Percentiles rank a stretch among this genome's conserved stretches.
phyloP scores from a whole-genome alignment of 2,888 invertebrate species.

The Carcina quercana region DNA sequence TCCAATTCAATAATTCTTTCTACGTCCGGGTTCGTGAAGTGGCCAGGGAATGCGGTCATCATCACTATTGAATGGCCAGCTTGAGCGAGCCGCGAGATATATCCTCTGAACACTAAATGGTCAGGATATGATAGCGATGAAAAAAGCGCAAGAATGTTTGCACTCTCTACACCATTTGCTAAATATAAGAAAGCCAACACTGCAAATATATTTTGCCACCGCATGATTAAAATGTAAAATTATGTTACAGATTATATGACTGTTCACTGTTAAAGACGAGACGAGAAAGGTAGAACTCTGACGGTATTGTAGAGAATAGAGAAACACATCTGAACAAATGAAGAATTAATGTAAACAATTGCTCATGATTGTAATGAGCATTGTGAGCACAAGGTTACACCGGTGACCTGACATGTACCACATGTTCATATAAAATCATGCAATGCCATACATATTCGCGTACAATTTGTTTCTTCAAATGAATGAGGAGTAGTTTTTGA shows the following conservation, averaged over 20 bases:
- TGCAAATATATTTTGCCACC: conserved; percentile 20
- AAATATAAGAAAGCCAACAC: conserved; percentile 24
- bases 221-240: conserved; percentile 25
- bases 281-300: conserved; percentile 20
- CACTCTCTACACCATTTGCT: conserved; percentile 30
- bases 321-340: conserved; percentile 2
- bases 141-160: conserved; percentile 52
- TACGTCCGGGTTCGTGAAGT: conserved; percentile 42
- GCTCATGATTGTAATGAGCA: too few species aligned
- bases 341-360: neutral
- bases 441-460: too few species aligned
- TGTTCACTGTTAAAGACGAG: conserved; percentile 16
- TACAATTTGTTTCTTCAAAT: too few species aligned
- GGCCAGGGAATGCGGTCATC: conserved; percentile 63
- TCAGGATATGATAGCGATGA: conserved; percentile 58
- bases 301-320: neutral
- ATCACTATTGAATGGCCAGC: conserved; percentile 49
- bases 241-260: conserved; percentile 19
- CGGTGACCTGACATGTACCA: too few species aligned
- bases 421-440: too few species aligned
- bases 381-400: too few species aligned
- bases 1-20: conserved; percentile 54
- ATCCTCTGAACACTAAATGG: conserved; percentile 53
- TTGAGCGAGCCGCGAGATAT: conserved; percentile 44
- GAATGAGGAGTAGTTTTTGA: too few species aligned